Conservation (phyloP, 2,113 vertebrate species). For the Tautogolabrus adspersus region DNA sequence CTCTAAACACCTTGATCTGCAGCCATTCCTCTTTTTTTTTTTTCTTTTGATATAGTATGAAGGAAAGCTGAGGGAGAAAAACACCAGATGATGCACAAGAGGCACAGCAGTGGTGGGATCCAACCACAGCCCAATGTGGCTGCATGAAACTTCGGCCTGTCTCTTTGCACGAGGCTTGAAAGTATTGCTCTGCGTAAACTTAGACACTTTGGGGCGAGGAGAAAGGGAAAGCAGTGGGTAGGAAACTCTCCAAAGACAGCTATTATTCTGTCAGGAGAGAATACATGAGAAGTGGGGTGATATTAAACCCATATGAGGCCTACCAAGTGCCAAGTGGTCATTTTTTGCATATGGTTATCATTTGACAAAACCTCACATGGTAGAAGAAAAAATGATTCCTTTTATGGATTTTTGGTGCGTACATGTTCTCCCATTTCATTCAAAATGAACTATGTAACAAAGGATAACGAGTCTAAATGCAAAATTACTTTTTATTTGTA, state of each 20-base stretch:
- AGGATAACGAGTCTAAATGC: neutral
- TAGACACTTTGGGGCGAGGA: conserved; percentile 63
- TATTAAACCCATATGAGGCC: conserved; percentile 85
- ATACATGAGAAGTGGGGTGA: conserved; percentile 77
- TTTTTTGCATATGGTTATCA: conserved; percentile 67
- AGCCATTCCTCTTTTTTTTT: neutral
- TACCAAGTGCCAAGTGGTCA: conserved; percentile 68
- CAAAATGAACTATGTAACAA: neutral
- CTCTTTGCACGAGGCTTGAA: conserved; percentile 51
- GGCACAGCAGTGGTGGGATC: conserved; percentile 52
- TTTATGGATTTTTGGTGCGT: conserved; percentile 3
- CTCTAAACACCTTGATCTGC: conserved; percentile 3
- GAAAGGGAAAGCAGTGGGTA: conserved; percentile 66
- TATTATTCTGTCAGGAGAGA: conserved; percentile 79
- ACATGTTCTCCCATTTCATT: neutral
- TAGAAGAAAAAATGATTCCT: conserved; percentile 40
- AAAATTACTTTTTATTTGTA: neutral
- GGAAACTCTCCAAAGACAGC: conserved; percentile 72
- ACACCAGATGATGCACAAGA: conserved; percentile 43
- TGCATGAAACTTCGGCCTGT: conserved; percentile 48
- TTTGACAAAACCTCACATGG: conserved; percentile 54
- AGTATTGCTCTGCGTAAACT: conserved; percentile 57
- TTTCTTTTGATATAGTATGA: conserved; percentile 17
- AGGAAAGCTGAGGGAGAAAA: conserved; percentile 28
- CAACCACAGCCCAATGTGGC: conserved; percentile 69